phyloP scores from a whole-genome alignment of 2,113 vertebrate genomes.

The Lophotis ruficrista region DNA sequence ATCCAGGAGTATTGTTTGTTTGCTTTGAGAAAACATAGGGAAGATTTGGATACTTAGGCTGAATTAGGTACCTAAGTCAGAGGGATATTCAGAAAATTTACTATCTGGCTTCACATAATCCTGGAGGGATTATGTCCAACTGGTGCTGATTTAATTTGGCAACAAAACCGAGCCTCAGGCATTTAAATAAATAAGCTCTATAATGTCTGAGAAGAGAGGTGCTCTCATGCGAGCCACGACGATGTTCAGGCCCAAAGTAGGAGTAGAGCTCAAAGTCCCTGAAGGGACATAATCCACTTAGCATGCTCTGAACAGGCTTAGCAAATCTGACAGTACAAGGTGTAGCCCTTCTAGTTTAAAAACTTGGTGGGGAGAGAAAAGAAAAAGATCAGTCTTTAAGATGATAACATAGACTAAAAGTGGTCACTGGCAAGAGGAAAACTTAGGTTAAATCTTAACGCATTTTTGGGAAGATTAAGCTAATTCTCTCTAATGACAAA shows the following conservation, averaged over 20 bases:
- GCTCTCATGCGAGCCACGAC: rapidly evolving
- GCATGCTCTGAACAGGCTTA: background rate
- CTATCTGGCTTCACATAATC: background rate
- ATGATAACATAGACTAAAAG: background rate
- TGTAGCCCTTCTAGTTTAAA: background rate
- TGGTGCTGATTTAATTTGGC: background rate
- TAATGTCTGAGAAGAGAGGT: background rate
- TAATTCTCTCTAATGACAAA: background rate
- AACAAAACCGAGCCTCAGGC: background rate
- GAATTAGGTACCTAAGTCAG: background rate
- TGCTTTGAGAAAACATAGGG: background rate
- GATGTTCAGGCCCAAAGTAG: background rate
- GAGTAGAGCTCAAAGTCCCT: background rate
- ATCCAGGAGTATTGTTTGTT: background rate
- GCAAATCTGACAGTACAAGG: background rate
- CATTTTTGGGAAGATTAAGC: background rate
- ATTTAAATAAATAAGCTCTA: background rate
- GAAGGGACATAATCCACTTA: background rate
- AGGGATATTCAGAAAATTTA: background rate
- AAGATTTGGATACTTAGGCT: background rate
- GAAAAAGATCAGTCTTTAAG: background rate
- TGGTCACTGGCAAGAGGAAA: background rate
- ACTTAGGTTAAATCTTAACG: background rate
- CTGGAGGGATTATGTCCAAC: background rate
- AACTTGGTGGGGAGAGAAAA: background rate